Evolutionary conservation across 1,140 invertebrate genomes (phyloP).

Genomic region (Vollenhovia emeryi): DNA sequence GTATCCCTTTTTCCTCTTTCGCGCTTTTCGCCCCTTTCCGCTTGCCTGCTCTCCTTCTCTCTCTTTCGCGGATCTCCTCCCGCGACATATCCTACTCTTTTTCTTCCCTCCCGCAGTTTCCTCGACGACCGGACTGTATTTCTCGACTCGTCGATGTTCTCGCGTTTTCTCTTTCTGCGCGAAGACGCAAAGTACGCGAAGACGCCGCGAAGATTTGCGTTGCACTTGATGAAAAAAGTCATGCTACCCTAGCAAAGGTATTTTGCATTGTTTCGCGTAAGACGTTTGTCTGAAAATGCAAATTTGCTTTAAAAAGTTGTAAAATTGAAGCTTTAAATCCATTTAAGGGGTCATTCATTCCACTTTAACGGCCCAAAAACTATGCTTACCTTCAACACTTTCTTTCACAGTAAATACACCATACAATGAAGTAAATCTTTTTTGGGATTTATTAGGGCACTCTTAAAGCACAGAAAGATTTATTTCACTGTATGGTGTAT

Average conservation of each 20-base stretch:
- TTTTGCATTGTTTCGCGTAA: neutral
- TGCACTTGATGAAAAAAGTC: neutral
- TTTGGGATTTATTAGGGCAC: too few relatives aligned
- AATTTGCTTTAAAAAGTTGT: neutral
- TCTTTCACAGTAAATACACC: too few relatives aligned
- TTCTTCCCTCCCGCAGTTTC: neutral
- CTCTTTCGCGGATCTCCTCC: neutral
- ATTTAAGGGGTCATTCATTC: too few relatives aligned
- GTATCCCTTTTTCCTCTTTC: constrained; percentile 20
- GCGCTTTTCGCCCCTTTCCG: neutral
- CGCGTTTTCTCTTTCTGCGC: neutral
- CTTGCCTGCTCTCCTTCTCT: too few relatives aligned
- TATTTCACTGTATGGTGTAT: too few relatives aligned
- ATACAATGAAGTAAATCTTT: too few relatives aligned
- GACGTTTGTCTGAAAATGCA: neutral
- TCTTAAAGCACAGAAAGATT: too few relatives aligned
- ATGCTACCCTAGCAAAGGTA: neutral
- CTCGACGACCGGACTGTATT: neutral
- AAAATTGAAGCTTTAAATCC: neutral
- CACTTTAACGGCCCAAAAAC: too few relatives aligned
- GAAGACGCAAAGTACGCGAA: too few relatives aligned
- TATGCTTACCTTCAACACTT: too few relatives aligned
- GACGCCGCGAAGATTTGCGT: neutral
- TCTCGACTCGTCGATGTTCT: constrained; percentile 9
- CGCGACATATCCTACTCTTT: neutral